phyloP scores from a whole-genome alignment of 2,797 vertebrate species.

The Siniperca undulata region DNA sequence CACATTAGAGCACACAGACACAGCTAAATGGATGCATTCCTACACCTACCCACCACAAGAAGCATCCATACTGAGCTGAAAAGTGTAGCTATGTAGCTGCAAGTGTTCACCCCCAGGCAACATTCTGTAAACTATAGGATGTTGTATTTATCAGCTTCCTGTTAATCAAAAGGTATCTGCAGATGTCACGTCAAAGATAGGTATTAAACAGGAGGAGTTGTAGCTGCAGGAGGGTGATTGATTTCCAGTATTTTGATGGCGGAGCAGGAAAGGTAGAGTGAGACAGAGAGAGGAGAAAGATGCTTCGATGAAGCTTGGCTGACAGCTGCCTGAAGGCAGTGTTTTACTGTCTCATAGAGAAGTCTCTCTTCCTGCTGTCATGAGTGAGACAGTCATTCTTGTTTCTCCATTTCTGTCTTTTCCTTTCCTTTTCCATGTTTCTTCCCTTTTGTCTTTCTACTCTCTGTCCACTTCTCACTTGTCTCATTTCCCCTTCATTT shows the following conservation, averaged over 20 bases:
- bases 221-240: conserved; percentile 68
- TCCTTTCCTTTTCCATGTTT: neutral
- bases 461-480: conserved; percentile 19
- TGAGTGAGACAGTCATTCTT: conserved; percentile 44
- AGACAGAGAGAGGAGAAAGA: conserved; percentile 53
- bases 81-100: conserved; percentile 7
- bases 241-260: conserved; percentile 69
- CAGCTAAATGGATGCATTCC: conserved; percentile 42
- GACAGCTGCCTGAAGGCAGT: conserved; percentile 76
- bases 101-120: conserved; percentile 14
- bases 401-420: conserved; percentile 17
- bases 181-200: conserved; percentile 48
- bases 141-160: conserved; percentile 64
- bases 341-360: conserved; percentile 65
- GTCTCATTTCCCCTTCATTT: neutral
- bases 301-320: conserved; percentile 64
- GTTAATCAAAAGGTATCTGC: conserved; percentile 68
- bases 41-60: conserved; percentile 28
- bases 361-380: conserved; percentile 43
- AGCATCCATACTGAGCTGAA: conserved; percentile 8
- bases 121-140: conserved; percentile 56
- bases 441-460: neutral
- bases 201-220: conserved; percentile 63
- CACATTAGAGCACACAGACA: conserved; percentile 31
- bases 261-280: conserved; percentile 44